Base-by-base conservation (phyloP, 2,888 invertebrate species). In the Mayetiola destructor region DNA sequence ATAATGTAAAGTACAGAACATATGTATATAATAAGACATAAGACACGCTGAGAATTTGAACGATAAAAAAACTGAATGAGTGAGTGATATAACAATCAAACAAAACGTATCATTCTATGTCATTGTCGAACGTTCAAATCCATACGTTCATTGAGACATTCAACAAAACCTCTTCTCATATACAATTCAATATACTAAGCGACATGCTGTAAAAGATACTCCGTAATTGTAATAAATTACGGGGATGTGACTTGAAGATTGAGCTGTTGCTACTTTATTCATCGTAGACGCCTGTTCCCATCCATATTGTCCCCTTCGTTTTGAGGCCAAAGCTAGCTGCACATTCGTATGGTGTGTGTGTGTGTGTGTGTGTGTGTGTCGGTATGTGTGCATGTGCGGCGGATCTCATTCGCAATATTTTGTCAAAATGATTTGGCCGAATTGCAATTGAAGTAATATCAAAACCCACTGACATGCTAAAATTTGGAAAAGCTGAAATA, bases 201-300 rank as follows among this genome's bases (percentile, higher is more conserved):
- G 16, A 16, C 16, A 36, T n/a, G 29, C 23, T 56, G 56, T 36
- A 56, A 56, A 56, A 56, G 56, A 56, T 56, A 42, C 56, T 56
- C n/a, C 56, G 56, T 56, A 56, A 56, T 56, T 56, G 56, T 56
- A 56, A 56, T 56, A 56, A 56, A 56, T 56, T 48, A 42, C 42
- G 23, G 30, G 56, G 23, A 56, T 56, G 56, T 56, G 56, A 56
- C 56, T 56, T 56, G 56, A 48, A 56, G 39, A 56, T 56, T 56
- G 56, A 48, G 48, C 48, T 48, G 48, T 48, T 48, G 48, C 48
- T 48, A 48, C 27, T 48, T 48, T 48, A n/a, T 27, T 39, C 27
- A n/a, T 48, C n/a, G 27, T 3, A n/a, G 37, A 12, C 27, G 48
- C 16, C 21, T 48, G 21, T 21, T 40, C 3, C 21, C 16, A 21